Conservation (phyloP, 2,888 invertebrate genomes). For the Orgyia antiqua region DNA sequence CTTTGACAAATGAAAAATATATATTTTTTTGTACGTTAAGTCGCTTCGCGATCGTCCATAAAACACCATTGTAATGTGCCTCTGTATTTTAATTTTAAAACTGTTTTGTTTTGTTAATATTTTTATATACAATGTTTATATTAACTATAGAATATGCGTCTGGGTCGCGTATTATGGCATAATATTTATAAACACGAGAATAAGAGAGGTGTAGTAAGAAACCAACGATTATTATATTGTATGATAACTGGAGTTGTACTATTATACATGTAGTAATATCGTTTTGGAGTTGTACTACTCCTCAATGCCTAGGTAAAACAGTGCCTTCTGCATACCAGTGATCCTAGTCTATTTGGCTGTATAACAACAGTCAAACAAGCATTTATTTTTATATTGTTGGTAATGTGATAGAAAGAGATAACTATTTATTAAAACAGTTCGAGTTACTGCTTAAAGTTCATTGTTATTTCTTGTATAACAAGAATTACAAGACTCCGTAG, state of each 20-base stretch:
- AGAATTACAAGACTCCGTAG: constrained; percentile 31
- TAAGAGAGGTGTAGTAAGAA: neutral
- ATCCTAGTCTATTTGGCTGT: constrained; percentile 67
- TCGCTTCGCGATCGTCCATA: constrained; percentile 24
- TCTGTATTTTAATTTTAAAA: constrained; percentile 25
- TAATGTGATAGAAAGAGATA: constrained; percentile 49
- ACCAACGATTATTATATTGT: constrained; percentile 18
- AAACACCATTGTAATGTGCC: constrained; percentile 31
- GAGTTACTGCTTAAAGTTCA: constrained; percentile 1
- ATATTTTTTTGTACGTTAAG: constrained; percentile 12
- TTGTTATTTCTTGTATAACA: constrained; percentile 46
- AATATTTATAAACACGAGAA: constrained; percentile 1
- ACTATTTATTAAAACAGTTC: constrained; percentile 45
- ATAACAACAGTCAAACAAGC: constrained; percentile 62
- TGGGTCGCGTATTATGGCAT: constrained; percentile 10
- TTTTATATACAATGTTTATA: constrained; percentile 22
- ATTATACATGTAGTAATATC: constrained; percentile 24
- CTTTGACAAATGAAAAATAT: constrained; percentile 22
- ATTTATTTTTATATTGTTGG: constrained; percentile 75
- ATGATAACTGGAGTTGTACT: constrained; percentile 56
- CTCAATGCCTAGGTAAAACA: constrained; percentile 19
- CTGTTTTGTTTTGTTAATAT: constrained; percentile 28
- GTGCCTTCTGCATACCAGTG: constrained; percentile 73
- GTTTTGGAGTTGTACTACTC: constrained; percentile 9
- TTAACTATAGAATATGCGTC: constrained; percentile 13